Base-by-base conservation (phyloP, 1,140 invertebrate species). In the Solenopsis fugax region DNA sequence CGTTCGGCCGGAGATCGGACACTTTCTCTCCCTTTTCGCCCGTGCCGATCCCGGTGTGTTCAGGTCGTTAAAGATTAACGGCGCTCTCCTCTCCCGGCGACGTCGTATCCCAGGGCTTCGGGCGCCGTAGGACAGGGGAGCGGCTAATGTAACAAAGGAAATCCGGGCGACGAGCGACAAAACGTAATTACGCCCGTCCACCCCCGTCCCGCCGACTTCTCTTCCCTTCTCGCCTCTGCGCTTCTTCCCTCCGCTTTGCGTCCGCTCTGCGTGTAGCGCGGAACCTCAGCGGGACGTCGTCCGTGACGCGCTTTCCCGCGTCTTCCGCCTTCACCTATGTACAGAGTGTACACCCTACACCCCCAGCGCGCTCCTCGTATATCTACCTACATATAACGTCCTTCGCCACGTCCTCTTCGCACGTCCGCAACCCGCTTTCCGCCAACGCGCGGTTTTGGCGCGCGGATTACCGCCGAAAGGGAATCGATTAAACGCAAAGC, bases 141-240 rank as follows among this genome's bases (percentile, higher is more conserved):
- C 84, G 87, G 88, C 90, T 92, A 92, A 92, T 92, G 91, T 91
- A 92, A 92, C 93, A 93, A 93, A 93, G 92, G 92, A 90, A 93
- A 90, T 88, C 65, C 87, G 87, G 89, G 85, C 85, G 89, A 86
- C 86, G 91, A 91, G 86, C 82, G 91, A 91, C 88, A 85, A 93
- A 93, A 92, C 89, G 91, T 92, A 92, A 93, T 93, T 93, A 93
- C 89, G 80, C 52, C 52, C 69, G 82, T 52, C 41, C 48, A n/a
- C 62, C 64, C 34, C 54, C 24, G 21, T 41, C 50, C 13, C 34
- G 21, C 64, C 52, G 21, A 56, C 52, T 12, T n/a, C 37, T 41
- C 41, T 41, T 41, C 41, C 29, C 13, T 7, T 7, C 48, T 18
- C 56, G 12, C 18, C 54, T 18, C 45, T 2, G 21, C 52, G 69